phyloP scores from a whole-genome alignment of 2,113 vertebrate genomes.

The Clupea harengus region DNA sequence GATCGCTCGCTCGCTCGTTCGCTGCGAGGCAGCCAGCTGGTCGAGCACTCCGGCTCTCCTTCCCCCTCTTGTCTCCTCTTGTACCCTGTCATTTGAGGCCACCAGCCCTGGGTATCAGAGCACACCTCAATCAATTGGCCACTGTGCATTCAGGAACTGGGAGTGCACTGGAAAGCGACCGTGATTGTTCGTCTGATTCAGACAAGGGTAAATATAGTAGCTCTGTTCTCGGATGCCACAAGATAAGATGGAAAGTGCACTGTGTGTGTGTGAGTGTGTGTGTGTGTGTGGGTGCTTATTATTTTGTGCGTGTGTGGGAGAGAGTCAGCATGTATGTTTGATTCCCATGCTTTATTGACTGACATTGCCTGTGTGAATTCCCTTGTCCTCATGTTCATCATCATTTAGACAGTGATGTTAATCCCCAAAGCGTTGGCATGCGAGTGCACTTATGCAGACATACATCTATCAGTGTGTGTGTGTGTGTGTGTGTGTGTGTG shows the following conservation, averaged over 20 bases:
- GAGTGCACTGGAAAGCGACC: slow-evolving; percentile 46
- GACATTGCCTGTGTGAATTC: neutral
- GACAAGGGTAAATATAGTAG: slow-evolving; percentile 53
- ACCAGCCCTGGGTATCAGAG: slow-evolving; percentile 36
- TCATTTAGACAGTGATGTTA: neutral
- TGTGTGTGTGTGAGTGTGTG: slow-evolving; percentile 11
- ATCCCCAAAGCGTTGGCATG: neutral
- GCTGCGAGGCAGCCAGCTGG: neutral
- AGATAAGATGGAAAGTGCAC: slow-evolving; percentile 36
- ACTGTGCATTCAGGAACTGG: slow-evolving; percentile 33
- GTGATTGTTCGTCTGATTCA: slow-evolving; percentile 47
- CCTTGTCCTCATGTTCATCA: no score
- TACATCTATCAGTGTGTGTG: neutral
- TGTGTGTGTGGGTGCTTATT: neutral
- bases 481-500: neutral
- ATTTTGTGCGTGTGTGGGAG: neutral
- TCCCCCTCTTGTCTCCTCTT: neutral
- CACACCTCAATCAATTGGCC: slow-evolving; percentile 50
- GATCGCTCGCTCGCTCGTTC: neutral
- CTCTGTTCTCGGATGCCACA: slow-evolving; percentile 28
- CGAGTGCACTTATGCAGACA: neutral
- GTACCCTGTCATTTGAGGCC: slow-evolving; percentile 45
- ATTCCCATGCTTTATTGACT: neutral
- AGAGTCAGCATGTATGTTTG: neutral
- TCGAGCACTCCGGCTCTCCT: neutral